Evolutionary conservation across 2,797 vertebrate species (phyloP).

Genomic region (Rousettus madagascariensis): DNA sequence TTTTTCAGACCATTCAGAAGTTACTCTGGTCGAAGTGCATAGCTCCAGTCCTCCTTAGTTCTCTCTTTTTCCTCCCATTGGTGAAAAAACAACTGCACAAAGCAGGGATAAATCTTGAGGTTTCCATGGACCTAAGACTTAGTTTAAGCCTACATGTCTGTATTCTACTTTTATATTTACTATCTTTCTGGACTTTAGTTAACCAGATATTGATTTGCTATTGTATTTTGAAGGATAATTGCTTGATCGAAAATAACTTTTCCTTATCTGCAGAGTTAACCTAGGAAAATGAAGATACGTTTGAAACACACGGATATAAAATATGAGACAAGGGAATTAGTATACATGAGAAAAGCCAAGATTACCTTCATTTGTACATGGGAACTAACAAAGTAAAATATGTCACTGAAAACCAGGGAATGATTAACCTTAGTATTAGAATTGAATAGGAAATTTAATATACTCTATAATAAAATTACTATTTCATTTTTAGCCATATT

Average conservation of each 20-base stretch:
- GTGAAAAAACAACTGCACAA: not conserved
- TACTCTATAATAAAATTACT: not conserved
- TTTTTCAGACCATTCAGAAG: not conserved
- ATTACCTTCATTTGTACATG: not conserved
- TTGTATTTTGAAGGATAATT: not conserved
- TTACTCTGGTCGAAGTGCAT: not conserved
- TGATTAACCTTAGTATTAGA: not conserved
- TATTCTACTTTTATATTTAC: not conserved
- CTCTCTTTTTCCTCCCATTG: not conserved
- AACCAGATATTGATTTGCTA: not conserved
- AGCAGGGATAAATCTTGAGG: not conserved
- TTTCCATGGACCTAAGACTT: not conserved
- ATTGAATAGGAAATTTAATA: not conserved
- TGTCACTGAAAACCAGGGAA: not conserved
- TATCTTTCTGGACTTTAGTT: not conserved
- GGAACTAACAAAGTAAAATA: not conserved
- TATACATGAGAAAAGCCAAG: not conserved
- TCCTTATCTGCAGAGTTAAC: not conserved
- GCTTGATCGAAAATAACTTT: not conserved
- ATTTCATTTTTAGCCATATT: conserved; percentile 9
- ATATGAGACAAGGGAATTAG: not conserved
- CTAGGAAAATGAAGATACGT: not conserved
- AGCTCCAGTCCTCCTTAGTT: not conserved
- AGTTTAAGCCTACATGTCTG: not conserved
- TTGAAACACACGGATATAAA: not conserved